Evolutionary conservation across 2,888 invertebrate species (phyloP).

Genomic region (Bruchidius siliquastri): DNA sequence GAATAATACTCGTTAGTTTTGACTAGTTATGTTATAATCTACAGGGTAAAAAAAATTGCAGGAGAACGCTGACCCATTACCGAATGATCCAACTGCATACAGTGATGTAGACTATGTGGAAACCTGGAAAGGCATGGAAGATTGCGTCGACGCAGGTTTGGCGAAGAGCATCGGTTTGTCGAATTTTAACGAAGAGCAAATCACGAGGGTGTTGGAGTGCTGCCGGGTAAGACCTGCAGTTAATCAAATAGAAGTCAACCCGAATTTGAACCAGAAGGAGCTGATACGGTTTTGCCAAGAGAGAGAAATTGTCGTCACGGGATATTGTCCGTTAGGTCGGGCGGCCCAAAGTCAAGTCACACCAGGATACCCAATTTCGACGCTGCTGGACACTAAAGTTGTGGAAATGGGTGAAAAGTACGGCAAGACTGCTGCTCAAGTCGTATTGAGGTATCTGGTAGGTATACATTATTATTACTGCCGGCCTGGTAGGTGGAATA

Average conservation of each 20-base stretch:
- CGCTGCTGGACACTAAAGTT: slow-evolving; percentile 53
- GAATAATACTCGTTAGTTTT: background rate
- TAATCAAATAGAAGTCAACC: slow-evolving; percentile 59
- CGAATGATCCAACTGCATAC: slow-evolving; percentile 45
- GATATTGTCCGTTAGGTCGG: slow-evolving; percentile 70
- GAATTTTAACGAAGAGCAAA: slow-evolving; percentile 71
- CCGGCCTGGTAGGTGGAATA: too few relatives aligned
- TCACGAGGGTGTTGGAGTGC: slow-evolving; percentile 57
- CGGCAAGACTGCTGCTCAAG: slow-evolving; percentile 60
- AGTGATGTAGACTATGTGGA: slow-evolving; percentile 67
- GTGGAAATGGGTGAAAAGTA: slow-evolving; percentile 56
- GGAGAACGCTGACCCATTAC: slow-evolving; percentile 50
- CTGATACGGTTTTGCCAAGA: slow-evolving; percentile 64
- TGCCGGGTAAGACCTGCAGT: slow-evolving; percentile 57
- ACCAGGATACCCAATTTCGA: slow-evolving; percentile 50
- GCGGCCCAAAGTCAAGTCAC: slow-evolving; percentile 46
- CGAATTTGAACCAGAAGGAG: slow-evolving; percentile 66
- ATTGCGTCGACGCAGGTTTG: slow-evolving; percentile 59
- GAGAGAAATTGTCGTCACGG: slow-evolving; percentile 61
- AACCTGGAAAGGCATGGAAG: slow-evolving; percentile 72
- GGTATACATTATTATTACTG: slow-evolving; percentile 1
- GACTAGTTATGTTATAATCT: background rate
- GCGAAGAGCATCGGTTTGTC: slow-evolving; percentile 70
- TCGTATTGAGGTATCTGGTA: slow-evolving; percentile 62
- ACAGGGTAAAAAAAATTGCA: slow-evolving; percentile 22